Evolutionary conservation across 2,113 vertebrate species (phyloP).

Genomic region (Atrichornis clamosus): DNA sequence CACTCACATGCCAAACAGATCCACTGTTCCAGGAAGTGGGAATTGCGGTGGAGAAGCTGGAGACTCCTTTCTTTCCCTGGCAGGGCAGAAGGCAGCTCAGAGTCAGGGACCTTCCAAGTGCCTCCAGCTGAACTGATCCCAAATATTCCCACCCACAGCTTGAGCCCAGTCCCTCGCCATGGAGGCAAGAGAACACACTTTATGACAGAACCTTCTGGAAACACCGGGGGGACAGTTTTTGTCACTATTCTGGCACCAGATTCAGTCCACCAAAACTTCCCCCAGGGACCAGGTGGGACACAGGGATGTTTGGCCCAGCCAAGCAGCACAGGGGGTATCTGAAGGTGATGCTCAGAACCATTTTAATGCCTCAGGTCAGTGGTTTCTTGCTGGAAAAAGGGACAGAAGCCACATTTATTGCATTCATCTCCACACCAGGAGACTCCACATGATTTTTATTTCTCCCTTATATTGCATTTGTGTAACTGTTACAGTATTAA

Average conservation of each 20-base stretch:
- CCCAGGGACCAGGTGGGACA: not conserved
- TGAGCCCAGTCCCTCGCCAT: not conserved
- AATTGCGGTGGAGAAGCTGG: not conserved
- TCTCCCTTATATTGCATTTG: slow-evolving; percentile 8
- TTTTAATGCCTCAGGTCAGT: accelerated
- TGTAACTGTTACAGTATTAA: slow-evolving; percentile 20
- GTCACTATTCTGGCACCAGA: not conserved
- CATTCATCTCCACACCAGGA: slow-evolving; percentile 8
- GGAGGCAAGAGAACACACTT: not conserved
- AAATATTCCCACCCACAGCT: not conserved
- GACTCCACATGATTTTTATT: slow-evolving; percentile 44
- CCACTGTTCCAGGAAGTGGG: accelerated
- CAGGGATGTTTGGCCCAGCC: not conserved
- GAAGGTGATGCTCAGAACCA: not conserved
- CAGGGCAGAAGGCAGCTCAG: not conserved
- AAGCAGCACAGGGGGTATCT: not conserved
- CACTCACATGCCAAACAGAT: not conserved
- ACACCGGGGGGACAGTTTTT: accelerated
- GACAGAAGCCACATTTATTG: not conserved
- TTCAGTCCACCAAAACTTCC: not conserved
- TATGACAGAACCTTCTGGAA: not conserved
- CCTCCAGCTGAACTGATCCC: not conserved
- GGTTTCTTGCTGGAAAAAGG: not conserved
- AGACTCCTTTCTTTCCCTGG: not conserved
- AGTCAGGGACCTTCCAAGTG: not conserved